Evolutionary conservation across 2,888 invertebrate genomes (phyloP).

Genomic region (Endotricha flammealis): DNA sequence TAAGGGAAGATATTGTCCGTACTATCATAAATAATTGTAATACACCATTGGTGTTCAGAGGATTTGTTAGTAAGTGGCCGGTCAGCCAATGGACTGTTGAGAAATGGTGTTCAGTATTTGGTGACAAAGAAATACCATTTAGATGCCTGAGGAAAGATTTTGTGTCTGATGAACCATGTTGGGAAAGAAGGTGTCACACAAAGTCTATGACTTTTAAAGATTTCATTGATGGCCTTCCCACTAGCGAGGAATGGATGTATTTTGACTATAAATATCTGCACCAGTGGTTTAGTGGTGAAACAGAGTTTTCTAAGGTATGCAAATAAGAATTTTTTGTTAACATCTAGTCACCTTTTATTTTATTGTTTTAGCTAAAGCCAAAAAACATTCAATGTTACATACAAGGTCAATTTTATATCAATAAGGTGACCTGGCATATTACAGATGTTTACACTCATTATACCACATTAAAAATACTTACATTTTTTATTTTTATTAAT

Average conservation of each 20-base stretch:
- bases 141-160: constrained; percentile 62
- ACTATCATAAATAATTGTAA: constrained; percentile 38
- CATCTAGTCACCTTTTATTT: background rate
- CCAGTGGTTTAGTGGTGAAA: constrained; percentile 80
- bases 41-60: constrained; percentile 74
- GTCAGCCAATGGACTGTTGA: constrained; percentile 78
- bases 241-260: constrained; percentile 83
- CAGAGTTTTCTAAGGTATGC: constrained; percentile 78
- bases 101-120: constrained; percentile 79
- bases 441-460: too few species aligned
- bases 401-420: too few species aligned
- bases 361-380: too few species aligned
- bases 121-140: constrained; percentile 76
- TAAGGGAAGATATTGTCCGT: constrained; percentile 43
- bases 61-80: constrained; percentile 76
- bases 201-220: constrained; percentile 79
- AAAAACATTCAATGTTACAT: too few species aligned
- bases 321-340: constrained; percentile 1
- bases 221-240: constrained; percentile 70
- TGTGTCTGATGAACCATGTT: constrained; percentile 81
- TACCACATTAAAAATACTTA: too few species aligned
- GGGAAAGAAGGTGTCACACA: constrained; percentile 85
- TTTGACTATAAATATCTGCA: constrained; percentile 91
- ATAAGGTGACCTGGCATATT: too few species aligned
- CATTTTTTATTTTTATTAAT: too few species aligned